Evolutionary conservation across 2,888 invertebrate genomes (phyloP).

Genomic region (Xestobium rufovillosum): DNA sequence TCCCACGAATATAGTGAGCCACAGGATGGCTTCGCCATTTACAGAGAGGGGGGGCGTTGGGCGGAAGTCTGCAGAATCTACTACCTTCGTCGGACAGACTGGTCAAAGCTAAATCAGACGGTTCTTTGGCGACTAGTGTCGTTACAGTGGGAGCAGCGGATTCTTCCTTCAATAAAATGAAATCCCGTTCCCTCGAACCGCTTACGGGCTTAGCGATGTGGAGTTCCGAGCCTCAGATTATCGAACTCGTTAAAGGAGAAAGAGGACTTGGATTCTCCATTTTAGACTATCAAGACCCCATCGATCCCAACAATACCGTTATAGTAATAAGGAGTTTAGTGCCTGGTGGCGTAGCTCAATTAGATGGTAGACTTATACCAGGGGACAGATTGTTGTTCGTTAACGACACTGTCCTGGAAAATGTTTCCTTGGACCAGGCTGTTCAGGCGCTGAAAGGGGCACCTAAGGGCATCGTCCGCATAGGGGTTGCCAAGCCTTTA

Average conservation of each 20-base stretch:
- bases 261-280: conserved; percentile 92
- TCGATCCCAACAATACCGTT: conserved; percentile 81
- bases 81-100: conserved; percentile 64
- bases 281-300: conserved; percentile 88
- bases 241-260: conserved; percentile 82
- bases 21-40: too few relatives aligned
- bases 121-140: conserved; percentile 62
- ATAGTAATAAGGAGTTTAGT: conserved; percentile 91
- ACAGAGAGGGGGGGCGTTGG: conserved; percentile 50
- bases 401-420: conserved; percentile 71
- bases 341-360: conserved; percentile 86
- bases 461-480: conserved; percentile 72
- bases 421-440: conserved; percentile 73
- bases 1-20: conserved; percentile 37
- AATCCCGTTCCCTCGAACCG: conserved; percentile 81
- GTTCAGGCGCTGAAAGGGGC: conserved; percentile 82
- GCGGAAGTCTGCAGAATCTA: conserved; percentile 68
- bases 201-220: conserved; percentile 87
- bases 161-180: conserved; percentile 44
- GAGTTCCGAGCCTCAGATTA: conserved; percentile 77
- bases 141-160: conserved; percentile 51
- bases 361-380: conserved; percentile 79
- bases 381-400: conserved; percentile 81
- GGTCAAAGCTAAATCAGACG: conserved; percentile 87
- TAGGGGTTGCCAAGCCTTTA: conserved; percentile 79